Evolutionary conservation across 2,888 invertebrate genomes (phyloP), one percentile per base, ranked within the genome.

Genomic region (Leptopterna dolabrata): DNA sequence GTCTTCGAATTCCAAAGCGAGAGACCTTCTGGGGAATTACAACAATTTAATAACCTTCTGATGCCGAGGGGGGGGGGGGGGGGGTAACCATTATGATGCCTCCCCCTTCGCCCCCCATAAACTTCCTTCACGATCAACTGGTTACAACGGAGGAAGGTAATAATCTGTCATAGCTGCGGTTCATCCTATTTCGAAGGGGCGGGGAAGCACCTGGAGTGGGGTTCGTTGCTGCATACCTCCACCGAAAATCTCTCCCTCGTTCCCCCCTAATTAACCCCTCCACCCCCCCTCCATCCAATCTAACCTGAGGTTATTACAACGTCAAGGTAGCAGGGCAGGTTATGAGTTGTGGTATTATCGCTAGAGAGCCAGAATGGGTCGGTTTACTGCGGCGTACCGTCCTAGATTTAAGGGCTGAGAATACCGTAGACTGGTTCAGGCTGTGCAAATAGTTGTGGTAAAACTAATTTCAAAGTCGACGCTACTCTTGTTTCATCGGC

Each of bases 121-220:
- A 63, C 63, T 63, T 63, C 24, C n/a, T n/a, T 6, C 51, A 7
- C 63, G 63, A 63, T 63, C 63, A 63, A 24, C 63, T 24, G 63
- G 63, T 19, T 63, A 24, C 63, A n/a, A 24, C 63, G 63, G 24
- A 14, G 63, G 63, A 63, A 63, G 63, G 63, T 63, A 63, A 63
- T 63, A 63, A 63, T 63, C 63, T 63, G 63, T 63, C 63, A 63
- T 63, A 63, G 63, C 27, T 63, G 63, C 63, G 63, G 63, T 63
- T 63, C 63, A 24, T 63, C 63, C 63, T 63, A 63, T 63, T 63
- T 63, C 36, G 4, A 36, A 27, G 63, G 63, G 55, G 4, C 36
- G 36, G 36, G 36, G 36, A 7, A 36, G 7, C 36, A n/a, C n/a
- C n/a, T n/a, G n/a, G 7, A 19, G 55, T 55, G 19, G 24, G 9